Evolutionary conservation across 2,797 vertebrate species (phyloP).

Genomic region (Alcedo atthis): DNA sequence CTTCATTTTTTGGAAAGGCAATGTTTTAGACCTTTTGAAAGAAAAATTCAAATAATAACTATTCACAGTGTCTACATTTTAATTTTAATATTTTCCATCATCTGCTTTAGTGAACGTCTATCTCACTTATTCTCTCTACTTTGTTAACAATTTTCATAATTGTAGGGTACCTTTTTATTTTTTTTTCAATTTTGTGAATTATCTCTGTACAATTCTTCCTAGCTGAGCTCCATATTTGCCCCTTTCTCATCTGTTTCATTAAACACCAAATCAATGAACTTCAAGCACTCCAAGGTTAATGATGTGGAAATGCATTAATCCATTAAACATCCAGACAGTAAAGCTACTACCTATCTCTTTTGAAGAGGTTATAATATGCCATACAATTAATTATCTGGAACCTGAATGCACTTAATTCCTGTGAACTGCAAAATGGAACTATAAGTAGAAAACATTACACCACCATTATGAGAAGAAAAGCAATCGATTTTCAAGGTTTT

Average conservation of each 20-base stretch:
- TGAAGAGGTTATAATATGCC: background rate
- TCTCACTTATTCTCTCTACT: background rate
- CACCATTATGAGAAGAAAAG: background rate
- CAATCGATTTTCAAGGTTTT: background rate
- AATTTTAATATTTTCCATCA: background rate
- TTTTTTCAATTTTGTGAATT: background rate
- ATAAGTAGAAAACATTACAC: slow-evolving; percentile 22
- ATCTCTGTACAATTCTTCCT: background rate
- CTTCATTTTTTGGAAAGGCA: background rate
- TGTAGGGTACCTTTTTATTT: background rate
- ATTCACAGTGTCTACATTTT: background rate
- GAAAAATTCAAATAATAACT: background rate
- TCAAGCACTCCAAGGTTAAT: background rate
- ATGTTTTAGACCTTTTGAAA: slow-evolving; percentile 4
- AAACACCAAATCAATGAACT: slow-evolving; percentile 42
- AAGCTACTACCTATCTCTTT: background rate
- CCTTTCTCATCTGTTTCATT: slow-evolving; percentile 13
- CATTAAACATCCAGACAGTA: slow-evolving; percentile 17
- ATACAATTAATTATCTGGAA: slow-evolving; percentile 39
- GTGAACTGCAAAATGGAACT: background rate
- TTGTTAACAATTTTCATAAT: background rate
- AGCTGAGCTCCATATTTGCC: background rate
- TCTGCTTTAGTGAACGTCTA: background rate
- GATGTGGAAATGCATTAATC: slow-evolving; percentile 30
- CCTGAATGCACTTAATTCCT: slow-evolving; percentile 14